These are phyloP conservation scores for Labrus mixtus DNA, from an alignment of 2,113 vertebrate species.

Conservation along the genomic window DNA sequence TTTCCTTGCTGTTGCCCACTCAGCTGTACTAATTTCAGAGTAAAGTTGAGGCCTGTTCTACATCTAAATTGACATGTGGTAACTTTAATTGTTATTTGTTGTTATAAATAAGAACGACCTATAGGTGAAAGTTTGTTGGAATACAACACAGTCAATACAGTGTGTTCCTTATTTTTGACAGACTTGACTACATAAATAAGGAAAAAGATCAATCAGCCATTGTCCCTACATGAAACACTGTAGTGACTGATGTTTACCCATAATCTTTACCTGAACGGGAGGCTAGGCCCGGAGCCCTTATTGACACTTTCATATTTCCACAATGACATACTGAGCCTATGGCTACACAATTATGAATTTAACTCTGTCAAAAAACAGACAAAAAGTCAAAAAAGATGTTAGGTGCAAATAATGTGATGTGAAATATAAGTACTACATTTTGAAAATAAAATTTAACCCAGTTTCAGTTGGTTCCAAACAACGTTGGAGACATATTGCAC, in stretches of 20 bases:
- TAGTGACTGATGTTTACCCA: slow-evolving; percentile 38
- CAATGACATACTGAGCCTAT: slow-evolving; percentile 3
- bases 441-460: background rate
- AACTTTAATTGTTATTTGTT: no score
- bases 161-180: slow-evolving; percentile 3
- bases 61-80: no score
- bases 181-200: slow-evolving; percentile 27
- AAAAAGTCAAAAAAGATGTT: no score
- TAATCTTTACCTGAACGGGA: slow-evolving; percentile 11
- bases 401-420: background rate
- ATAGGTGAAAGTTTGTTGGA: background rate
- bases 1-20: no score
- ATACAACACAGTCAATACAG: slow-evolving; percentile 4
- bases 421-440: background rate
- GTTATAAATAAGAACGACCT: background rate
- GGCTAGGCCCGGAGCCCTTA: slow-evolving; percentile 5
- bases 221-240: slow-evolving; percentile 5
- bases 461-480: no score
- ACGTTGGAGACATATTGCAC: background rate
- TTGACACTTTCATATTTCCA: slow-evolving; percentile 36
- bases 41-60: no score
- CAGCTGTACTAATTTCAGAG: no score
- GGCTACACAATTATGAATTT: background rate
- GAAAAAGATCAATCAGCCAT: slow-evolving; percentile 45
- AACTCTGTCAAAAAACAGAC: background rate